Evolutionary conservation across 30 jellyfish, hydroid and myxozoan genomes (phyloP).

Genomic region (Turritopsis rubra): DNA sequence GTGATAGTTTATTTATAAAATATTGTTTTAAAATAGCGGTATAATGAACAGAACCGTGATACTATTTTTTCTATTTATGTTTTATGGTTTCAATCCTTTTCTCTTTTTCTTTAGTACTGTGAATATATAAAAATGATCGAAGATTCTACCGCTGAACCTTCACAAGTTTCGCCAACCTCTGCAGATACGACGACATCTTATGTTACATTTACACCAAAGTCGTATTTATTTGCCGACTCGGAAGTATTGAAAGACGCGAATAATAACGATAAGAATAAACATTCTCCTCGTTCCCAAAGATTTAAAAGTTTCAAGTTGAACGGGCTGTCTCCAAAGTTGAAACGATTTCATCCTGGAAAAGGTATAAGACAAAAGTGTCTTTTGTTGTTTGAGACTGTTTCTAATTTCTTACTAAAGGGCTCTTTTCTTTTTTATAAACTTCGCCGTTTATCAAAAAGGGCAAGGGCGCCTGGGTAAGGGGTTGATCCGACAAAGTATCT

Average conservation of each 20-base stretch:
- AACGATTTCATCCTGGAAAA: neutral
- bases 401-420: no score
- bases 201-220: slow-evolving; percentile 5
- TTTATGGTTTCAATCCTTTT: neutral
- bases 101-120: slow-evolving; percentile 12
- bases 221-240: neutral
- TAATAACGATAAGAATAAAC: neutral
- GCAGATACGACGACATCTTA: neutral
- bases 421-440: neutral
- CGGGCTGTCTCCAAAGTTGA: neutral
- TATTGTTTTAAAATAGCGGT: neutral
- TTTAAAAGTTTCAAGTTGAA: neutral
- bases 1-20: neutral
- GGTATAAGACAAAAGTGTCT: neutral
- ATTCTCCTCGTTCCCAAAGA: neutral
- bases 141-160: slow-evolving; percentile 1
- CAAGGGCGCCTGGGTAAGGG: neutral
- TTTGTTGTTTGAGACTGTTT: no score
- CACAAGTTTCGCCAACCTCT: neutral
- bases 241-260: neutral
- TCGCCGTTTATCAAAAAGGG: neutral
- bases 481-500: no score
- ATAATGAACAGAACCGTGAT: neutral
- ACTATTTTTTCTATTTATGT: no score
- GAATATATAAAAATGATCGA: slow-evolving; percentile 8